Conservation (phyloP, 2,888 invertebrate genomes). For the Hesperia comma region DNA sequence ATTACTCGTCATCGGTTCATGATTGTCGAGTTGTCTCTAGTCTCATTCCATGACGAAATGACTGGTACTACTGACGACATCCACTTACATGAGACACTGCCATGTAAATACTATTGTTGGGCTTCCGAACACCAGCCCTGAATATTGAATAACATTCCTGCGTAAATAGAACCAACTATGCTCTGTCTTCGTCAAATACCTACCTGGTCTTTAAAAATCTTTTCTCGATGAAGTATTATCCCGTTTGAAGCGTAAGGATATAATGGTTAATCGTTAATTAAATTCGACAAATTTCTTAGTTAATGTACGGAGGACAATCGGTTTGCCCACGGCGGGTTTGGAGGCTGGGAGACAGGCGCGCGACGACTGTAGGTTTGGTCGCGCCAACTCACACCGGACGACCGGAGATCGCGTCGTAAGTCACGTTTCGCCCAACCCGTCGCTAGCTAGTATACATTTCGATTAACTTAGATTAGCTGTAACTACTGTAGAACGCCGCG, state of each 20-base stretch:
- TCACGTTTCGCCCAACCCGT: constrained; percentile 51
- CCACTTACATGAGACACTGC: too few species aligned
- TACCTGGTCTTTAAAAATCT: neutral
- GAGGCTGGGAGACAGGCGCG: neutral
- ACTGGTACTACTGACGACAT: neutral
- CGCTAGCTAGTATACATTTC: constrained; percentile 74
- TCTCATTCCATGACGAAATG: neutral
- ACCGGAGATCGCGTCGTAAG: constrained; percentile 50
- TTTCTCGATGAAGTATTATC: constrained; percentile 13
- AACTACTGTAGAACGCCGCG: constrained; percentile 52
- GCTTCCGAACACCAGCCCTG: neutral
- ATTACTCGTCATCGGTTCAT: neutral
- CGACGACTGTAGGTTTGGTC: constrained; percentile 25
- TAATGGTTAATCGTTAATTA: constrained; percentile 27
- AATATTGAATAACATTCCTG: too few species aligned
- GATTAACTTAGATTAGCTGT: constrained; percentile 72
- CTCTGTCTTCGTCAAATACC: too few species aligned
- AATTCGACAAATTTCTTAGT: constrained; percentile 29
- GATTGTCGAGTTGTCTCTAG: neutral
- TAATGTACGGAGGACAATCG: constrained; percentile 45
- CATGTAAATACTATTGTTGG: neutral
- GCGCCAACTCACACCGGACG: neutral
- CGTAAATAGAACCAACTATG: too few species aligned
- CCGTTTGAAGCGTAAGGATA: constrained; percentile 27
- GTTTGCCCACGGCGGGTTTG: constrained; percentile 38